phyloP scores from a whole-genome alignment of 1,140 invertebrate genomes.

The Leptopilina boulardi region DNA sequence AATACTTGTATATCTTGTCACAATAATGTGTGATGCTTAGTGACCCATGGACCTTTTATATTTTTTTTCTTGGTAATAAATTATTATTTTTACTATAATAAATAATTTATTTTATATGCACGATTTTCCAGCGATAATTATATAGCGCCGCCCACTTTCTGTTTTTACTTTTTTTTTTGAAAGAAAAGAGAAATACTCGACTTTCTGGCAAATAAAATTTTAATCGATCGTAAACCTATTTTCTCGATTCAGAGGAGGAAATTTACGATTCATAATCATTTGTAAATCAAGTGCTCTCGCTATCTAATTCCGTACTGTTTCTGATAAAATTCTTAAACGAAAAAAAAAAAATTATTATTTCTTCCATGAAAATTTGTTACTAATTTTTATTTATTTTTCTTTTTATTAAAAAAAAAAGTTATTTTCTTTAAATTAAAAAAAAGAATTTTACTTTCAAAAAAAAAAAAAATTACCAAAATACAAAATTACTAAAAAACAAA shows the following conservation, averaged over 20 bases:
- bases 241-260: slow-evolving; percentile 7
- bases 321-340: neutral
- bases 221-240: slow-evolving; percentile 32
- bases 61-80: neutral
- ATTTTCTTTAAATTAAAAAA: too few relatives aligned
- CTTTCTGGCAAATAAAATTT: slow-evolving; percentile 19
- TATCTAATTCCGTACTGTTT: neutral
- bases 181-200: slow-evolving; percentile 11
- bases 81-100: neutral
- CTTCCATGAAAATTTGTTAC: too few relatives aligned
- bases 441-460: too few relatives aligned
- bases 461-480: too few relatives aligned
- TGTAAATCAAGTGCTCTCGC: neutral
- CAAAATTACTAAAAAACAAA: too few relatives aligned
- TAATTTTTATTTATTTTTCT: too few relatives aligned
- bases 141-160: slow-evolving; percentile 2
- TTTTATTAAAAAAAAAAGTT: too few relatives aligned
- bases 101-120: neutral
- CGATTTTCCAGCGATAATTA: slow-evolving; percentile 6
- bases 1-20: slow-evolving; percentile 8
- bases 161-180: neutral
- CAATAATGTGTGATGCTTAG: slow-evolving; percentile 14
- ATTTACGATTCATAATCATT: slow-evolving; percentile 19
- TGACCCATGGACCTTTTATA: neutral
- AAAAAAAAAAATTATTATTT: too few relatives aligned